These are phyloP conservation scores for Vanessa cardui DNA, from an alignment of 2,888 invertebrate species.

Conservation along the genomic window DNA sequence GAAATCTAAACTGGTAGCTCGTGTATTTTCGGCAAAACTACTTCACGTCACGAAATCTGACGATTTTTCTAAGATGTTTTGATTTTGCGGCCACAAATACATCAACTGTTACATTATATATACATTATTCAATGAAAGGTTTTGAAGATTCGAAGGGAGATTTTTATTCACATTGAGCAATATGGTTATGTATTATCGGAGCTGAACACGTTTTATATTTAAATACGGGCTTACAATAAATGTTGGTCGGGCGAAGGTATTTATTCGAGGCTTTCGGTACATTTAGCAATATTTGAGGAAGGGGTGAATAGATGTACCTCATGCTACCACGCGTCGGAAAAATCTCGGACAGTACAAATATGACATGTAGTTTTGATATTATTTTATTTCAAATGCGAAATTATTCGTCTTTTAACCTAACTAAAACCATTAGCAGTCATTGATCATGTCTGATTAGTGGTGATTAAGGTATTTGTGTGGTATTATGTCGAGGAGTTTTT, in stretches of 20 bases:
- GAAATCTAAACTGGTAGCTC: too few species aligned
- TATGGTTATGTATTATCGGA: conserved; percentile 9
- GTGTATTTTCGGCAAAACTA: too few species aligned
- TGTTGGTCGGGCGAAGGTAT: conserved; percentile 14
- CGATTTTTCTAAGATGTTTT: too few species aligned
- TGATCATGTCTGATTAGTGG: too few species aligned
- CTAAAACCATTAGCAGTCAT: too few species aligned
- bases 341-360: background rate
- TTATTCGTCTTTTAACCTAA: too few species aligned
- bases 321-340: background rate
- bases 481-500: too few species aligned
- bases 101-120: background rate
- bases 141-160: conserved; percentile 2
- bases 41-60: too few species aligned
- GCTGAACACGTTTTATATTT: conserved; percentile 11
- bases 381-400: too few species aligned
- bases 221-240: conserved; percentile 15
- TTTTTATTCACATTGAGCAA: conserved; percentile 5
- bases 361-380: too few species aligned
- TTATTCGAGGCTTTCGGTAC: conserved; percentile 28
- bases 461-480: too few species aligned
- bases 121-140: conserved; percentile 1
- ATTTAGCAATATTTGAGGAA: conserved; percentile 29
- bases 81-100: too few species aligned
- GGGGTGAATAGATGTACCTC: conserved; percentile 11